Conservation (phyloP, 2,888 invertebrate species). For the Argyresthia goedartella region DNA sequence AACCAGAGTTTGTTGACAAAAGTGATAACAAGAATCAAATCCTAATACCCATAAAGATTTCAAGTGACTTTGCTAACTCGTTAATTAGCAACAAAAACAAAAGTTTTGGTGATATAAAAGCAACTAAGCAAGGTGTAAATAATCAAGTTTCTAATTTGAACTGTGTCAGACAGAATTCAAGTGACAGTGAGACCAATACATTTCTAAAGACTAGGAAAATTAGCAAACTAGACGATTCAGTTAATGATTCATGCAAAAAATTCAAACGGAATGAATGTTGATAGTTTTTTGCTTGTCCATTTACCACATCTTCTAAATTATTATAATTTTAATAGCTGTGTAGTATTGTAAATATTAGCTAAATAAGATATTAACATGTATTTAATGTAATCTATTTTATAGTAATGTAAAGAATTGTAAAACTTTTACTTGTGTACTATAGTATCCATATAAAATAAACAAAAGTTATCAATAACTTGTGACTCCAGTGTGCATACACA, state of each 20-base stretch:
- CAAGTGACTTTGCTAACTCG: conserved; percentile 63
- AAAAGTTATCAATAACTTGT: conserved; percentile 23
- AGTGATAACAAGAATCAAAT: conserved; percentile 60
- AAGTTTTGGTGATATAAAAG: conserved; percentile 41
- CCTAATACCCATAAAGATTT: conserved; percentile 52
- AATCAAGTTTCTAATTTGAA: conserved; percentile 59
- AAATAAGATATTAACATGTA: conserved; percentile 45
- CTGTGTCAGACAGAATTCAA: conserved; percentile 52
- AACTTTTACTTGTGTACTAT: conserved; percentile 54
- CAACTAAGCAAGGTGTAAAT: conserved; percentile 61
- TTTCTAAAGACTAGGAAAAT: conserved; percentile 54
- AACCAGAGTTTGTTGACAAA: conserved; percentile 54
- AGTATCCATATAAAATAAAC: conserved; percentile 53
- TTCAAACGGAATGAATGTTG: conserved; percentile 63
- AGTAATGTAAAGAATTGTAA: conserved; percentile 51
- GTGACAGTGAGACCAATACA: conserved; percentile 55
- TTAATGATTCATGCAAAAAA: conserved; percentile 57
- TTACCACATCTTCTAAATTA: conserved; percentile 58
- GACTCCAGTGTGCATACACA: conserved; percentile 9
- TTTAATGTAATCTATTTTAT: conserved; percentile 65
- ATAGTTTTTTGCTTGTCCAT: conserved; percentile 35
- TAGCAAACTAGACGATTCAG: conserved; percentile 53
- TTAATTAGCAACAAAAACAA: conserved; percentile 64
- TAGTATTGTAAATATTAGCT: conserved; percentile 62
- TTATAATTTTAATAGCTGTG: conserved; percentile 54